These are phyloP conservation scores for Oceanodroma leucorhoa DNA, from an alignment of 2,797 vertebrate genomes.

Conservation along the genomic window DNA sequence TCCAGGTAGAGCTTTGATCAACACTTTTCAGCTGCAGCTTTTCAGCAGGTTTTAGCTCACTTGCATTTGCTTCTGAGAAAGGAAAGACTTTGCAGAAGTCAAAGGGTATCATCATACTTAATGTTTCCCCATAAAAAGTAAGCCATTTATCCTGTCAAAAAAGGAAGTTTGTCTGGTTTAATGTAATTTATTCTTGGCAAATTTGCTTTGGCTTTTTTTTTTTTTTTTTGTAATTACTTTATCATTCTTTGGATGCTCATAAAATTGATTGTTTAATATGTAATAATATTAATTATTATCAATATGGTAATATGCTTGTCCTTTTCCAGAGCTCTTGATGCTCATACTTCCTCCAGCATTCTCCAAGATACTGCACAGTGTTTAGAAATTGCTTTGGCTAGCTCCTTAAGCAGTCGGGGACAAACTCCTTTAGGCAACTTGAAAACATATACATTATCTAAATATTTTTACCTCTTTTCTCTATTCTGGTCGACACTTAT, in stretches of 20 bases:
- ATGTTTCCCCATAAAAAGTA: not conserved
- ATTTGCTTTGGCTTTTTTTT: not conserved
- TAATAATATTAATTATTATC: too few species aligned
- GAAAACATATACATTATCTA: not conserved
- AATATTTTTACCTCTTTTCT: not conserved
- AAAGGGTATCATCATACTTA: not conserved
- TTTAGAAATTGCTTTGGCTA: not conserved
- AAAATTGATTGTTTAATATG: not conserved
- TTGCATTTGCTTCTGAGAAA: not conserved
- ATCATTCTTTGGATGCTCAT: not conserved
- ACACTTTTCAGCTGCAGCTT: not conserved
- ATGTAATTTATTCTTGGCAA: not conserved
- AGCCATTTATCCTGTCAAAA: not conserved
- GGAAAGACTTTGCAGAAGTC: not conserved
- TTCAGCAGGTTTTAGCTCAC: not conserved
- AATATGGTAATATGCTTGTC: not conserved
- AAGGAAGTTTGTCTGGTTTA: not conserved
- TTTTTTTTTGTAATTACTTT: not conserved
- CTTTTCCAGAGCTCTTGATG: not conserved
- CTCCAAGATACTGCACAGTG: not conserved
- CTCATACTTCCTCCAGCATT: not conserved
- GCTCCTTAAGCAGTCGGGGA: not conserved
- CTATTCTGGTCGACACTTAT: not conserved
- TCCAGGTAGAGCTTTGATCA: not conserved
- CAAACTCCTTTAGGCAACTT: not conserved